These are phyloP conservation scores for Tenualosa ilisha DNA, from an alignment of 2,797 vertebrate genomes.

Conservation along the genomic window DNA sequence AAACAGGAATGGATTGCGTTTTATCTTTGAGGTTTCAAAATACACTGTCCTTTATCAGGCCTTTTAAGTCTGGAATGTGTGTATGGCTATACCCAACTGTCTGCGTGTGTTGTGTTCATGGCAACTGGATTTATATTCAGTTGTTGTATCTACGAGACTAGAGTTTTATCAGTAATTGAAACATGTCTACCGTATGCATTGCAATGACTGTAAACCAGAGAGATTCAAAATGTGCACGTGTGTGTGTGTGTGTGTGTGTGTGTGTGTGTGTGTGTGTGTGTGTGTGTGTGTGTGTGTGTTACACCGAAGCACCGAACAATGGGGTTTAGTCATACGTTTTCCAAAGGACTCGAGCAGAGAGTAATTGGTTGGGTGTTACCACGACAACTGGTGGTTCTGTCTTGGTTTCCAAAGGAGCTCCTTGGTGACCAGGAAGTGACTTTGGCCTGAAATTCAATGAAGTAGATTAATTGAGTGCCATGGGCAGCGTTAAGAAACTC, in stretches of 20 bases:
- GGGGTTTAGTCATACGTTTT: conserved; percentile 34
- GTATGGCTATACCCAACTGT: not conserved
- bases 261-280: conserved; percentile 27
- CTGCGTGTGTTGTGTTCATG: not conserved
- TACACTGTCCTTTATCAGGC: not conserved
- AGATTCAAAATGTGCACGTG: not conserved
- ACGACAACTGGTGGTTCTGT: conserved; percentile 67
- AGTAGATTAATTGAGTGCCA: conserved; percentile 51
- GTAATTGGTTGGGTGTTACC: conserved; percentile 69
- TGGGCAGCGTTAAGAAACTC: conserved; percentile 30
- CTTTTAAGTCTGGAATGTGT: not conserved
- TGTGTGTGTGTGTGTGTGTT: conserved; percentile 28
- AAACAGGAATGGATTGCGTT: conserved; percentile 11
- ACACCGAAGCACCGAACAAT: conserved; percentile 35
- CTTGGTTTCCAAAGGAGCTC: conserved; percentile 61
- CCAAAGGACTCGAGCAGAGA: conserved; percentile 39
- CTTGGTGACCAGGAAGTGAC: conserved; percentile 66
- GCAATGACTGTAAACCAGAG: not conserved
- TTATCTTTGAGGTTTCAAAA: not conserved
- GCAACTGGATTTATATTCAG: not conserved
- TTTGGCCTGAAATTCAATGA: conserved; percentile 59
- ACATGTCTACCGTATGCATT: not conserved
- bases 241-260: conserved; percentile 13
- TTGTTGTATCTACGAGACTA: not conserved
- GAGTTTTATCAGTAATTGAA: not conserved